Evolutionary conservation across 2,888 invertebrate genomes (phyloP).

Genomic region (Cosmorhoe ocellata): DNA sequence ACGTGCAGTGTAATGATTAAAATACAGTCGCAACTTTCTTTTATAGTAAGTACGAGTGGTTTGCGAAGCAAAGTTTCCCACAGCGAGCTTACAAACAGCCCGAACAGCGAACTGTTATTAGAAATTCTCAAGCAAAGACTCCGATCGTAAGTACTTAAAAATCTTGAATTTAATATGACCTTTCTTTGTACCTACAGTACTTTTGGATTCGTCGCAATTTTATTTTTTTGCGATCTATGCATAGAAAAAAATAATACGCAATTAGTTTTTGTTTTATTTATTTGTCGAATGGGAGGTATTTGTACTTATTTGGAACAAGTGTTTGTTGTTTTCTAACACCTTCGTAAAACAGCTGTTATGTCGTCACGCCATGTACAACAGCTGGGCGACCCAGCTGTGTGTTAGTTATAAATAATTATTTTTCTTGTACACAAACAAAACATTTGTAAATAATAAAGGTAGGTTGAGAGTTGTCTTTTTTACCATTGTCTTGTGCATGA

Average conservation of each 20-base stretch:
- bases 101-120: slow-evolving; percentile 25
- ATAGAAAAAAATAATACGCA: slow-evolving; percentile 6
- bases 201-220: slow-evolving; percentile 53
- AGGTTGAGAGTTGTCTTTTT: too few relatives aligned
- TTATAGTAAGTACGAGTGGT: too few relatives aligned
- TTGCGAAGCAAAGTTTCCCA: slow-evolving; percentile 30
- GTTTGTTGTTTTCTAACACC: slow-evolving; percentile 43
- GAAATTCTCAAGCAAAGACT: slow-evolving; percentile 12
- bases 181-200: slow-evolving; percentile 66
- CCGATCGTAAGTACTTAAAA: slow-evolving; percentile 47
- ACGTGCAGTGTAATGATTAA: slow-evolving; percentile 36
- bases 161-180: slow-evolving; percentile 49
- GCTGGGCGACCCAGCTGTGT: slow-evolving; percentile 15
- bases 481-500: too few relatives aligned
- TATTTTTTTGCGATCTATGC: slow-evolving; percentile 6
- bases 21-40: slow-evolving; percentile 49
- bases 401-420: too few relatives aligned
- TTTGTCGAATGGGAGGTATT: too few relatives aligned
- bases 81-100: slow-evolving; percentile 23
- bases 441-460: too few relatives aligned
- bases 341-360: slow-evolving; percentile 72
- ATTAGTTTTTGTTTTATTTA: neutral
- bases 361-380: slow-evolving; percentile 62
- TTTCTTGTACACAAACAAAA: too few relatives aligned
- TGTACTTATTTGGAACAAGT: too few relatives aligned